Evolutionary conservation across 1,140 invertebrate species (phyloP).

Genomic region (Acromyrmex heyeri): DNA sequence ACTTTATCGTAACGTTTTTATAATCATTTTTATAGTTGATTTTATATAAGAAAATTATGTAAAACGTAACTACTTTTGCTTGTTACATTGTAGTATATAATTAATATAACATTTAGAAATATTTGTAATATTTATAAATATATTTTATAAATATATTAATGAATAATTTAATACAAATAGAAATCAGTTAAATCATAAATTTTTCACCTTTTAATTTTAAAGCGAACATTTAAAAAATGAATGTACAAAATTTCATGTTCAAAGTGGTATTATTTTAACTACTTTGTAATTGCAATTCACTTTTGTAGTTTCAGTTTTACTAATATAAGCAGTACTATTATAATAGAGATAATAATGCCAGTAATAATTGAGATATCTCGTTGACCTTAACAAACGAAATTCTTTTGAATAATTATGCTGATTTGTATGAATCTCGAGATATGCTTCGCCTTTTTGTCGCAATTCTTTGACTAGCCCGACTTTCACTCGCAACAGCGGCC

Average conservation of each 20-base stretch:
- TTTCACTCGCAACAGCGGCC: slow-evolving; percentile 65
- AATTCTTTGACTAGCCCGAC: slow-evolving; percentile 53
- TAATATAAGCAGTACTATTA: background rate
- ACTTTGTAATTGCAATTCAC: background rate
- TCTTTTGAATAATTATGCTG: background rate
- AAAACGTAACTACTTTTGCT: too few relatives aligned
- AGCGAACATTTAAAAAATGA: background rate
- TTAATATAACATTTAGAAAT: background rate
- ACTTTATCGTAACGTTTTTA: background rate
- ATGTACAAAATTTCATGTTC: background rate
- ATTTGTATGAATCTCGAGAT: slow-evolving; percentile 25
- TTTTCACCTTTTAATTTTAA: background rate
- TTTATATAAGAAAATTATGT: slow-evolving; percentile 7
- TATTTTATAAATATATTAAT: background rate
- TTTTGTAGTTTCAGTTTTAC: background rate
- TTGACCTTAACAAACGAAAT: background rate
- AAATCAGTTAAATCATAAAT: background rate
- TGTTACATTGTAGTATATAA: background rate
- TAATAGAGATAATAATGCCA: background rate
- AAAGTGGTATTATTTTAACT: background rate
- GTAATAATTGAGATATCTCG: background rate
- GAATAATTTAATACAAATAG: background rate
- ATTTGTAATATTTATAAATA: background rate
- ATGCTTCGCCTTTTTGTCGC: slow-evolving; percentile 17
- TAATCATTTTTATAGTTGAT: background rate